phyloP scores from a whole-genome alignment of 2,888 invertebrate genomes.

The Sturmia bella region DNA sequence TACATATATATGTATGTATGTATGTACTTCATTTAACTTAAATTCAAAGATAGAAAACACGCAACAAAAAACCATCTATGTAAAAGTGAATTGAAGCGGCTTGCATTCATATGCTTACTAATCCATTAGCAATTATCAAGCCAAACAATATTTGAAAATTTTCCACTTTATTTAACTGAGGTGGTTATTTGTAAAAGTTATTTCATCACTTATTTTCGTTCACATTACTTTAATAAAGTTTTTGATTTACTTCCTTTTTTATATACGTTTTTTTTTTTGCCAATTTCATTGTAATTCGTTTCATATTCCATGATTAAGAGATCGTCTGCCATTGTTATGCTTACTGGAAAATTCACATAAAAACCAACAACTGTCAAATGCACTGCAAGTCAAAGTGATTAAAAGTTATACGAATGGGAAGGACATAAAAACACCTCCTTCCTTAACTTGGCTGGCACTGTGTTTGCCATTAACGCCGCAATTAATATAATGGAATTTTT shows the following conservation, averaged over 20 bases:
- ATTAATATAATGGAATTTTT: slow-evolving; percentile 66
- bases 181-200: slow-evolving; percentile 10
- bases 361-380: slow-evolving; percentile 65
- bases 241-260: not conserved
- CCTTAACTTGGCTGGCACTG: slow-evolving; percentile 3
- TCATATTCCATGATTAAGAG: not conserved
- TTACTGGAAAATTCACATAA: slow-evolving; percentile 48
- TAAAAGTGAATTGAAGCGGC: no score
- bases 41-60: no score
- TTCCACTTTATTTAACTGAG: slow-evolving; percentile 37
- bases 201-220: not conserved
- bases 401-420: slow-evolving; percentile 29
- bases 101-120: not conserved
- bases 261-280: not conserved
- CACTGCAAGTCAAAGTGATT: slow-evolving; percentile 57
- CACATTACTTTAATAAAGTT: slow-evolving; percentile 18
- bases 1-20: no score
- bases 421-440: slow-evolving; percentile 1
- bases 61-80: no score
- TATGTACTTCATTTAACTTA: no score
- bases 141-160: slow-evolving; percentile 27
- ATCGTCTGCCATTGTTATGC: not conserved
- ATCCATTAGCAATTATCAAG: slow-evolving; percentile 1
- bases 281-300: slow-evolving; percentile 16
- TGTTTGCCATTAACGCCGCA: slow-evolving; percentile 61